These are phyloP conservation scores for Athene noctua DNA, from an alignment of 2,113 vertebrate species.

Conservation along the genomic window DNA sequence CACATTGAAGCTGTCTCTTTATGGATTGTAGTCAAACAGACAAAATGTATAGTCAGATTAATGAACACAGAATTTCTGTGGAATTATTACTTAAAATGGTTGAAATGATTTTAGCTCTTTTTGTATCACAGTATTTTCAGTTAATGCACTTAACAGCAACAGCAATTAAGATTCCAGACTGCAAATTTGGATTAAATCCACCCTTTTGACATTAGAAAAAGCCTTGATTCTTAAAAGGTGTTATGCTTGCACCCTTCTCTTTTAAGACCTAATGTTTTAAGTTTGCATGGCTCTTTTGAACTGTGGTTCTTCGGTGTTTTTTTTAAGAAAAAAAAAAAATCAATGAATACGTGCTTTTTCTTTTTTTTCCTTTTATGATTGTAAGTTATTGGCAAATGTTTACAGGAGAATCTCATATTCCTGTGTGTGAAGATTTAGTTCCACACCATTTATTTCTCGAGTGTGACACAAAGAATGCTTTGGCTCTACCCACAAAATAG, in stretches of 20 bases:
- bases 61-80: conserved; percentile 56
- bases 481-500: conserved; percentile 17
- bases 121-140: conserved; percentile 61
- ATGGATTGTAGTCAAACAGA: conserved; percentile 62
- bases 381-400: neutral
- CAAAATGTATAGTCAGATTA: conserved; percentile 65
- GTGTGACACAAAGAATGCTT: conserved; percentile 19
- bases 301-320: neutral
- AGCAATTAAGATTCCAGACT: conserved; percentile 64
- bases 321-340: neutral
- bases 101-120: conserved; percentile 59
- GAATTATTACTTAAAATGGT: conserved; percentile 58
- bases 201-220: conserved; percentile 28
- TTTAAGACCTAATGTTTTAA: neutral
- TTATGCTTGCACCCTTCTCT: neutral
- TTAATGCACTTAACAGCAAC: conserved; percentile 65
- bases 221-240: conserved; percentile 11
- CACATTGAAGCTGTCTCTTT: conserved; percentile 65
- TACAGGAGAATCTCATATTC: neutral
- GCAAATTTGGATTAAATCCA: conserved; percentile 57
- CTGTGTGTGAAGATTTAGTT: conserved; percentile 35
- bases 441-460: conserved; percentile 41
- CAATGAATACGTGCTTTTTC: neutral
- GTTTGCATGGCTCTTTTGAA: neutral
- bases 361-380: neutral